Base-by-base conservation (phyloP, 2,797 vertebrate species). In the Austrolebias charrua region DNA sequence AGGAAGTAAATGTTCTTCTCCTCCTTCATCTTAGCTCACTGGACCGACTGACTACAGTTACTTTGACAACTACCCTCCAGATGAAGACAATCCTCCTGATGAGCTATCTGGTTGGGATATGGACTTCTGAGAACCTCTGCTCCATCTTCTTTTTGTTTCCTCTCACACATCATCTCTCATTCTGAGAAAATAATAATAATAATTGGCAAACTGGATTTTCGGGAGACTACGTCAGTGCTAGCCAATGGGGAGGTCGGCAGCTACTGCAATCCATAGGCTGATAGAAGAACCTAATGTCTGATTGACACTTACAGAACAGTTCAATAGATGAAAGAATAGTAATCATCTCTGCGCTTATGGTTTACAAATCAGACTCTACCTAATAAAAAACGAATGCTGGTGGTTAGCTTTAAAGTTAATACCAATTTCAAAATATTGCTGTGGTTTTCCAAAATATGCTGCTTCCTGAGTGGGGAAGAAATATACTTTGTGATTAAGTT, bases 31-130 rank as follows among this genome's bases (percentile, higher is more conserved):
- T 7, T 62, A 98, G 96, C 84, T 98, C n/a, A 88, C 84, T 14
- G 96, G 96, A 33, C 95, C 95, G 0, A 93, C 91, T 29, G 96
- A 98, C 73, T 93, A 94, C 91, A 95, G 94, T 83, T 94, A 96
- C 85, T 98, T 98, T 52, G 96, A 98, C 89, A 93, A 71, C 71
- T 98, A 97, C 73, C 93, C 95, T 14, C 93, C 94, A 1, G 95
- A 98, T 66, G 93, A 95, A 10, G 95, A 95, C 54, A 83, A 82
- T 11, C 95, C 96, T 66, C 94, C 95, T 0, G 96, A 97, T 42
- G 96, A 98, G 83, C 86, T 95, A 60, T 98, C 96, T 2, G 96
- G 96, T 45, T 98, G 96, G 96, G 96, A 98, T 80, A 90, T 94
- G 69, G 96, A 98, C 88, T 98, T 98, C 87, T 98, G 87, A 95